phyloP scores from a whole-genome alignment of 2,888 invertebrate species.

The Chouioia cunea region DNA sequence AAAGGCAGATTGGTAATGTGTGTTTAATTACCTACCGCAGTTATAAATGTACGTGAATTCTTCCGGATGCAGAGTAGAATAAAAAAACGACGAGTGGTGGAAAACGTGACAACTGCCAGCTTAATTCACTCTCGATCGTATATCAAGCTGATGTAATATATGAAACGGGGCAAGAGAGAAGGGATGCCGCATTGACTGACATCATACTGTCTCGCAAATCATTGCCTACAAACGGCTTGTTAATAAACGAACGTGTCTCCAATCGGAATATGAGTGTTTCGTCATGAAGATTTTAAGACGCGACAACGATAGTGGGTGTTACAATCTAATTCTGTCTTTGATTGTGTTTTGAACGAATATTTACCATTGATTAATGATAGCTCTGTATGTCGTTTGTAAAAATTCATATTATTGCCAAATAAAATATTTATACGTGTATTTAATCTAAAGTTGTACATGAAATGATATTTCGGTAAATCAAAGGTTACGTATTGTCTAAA shows the following conservation, averaged over 20 bases:
- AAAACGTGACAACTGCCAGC: conserved; percentile 24
- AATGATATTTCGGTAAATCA: no score
- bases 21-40: no score
- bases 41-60: neutral
- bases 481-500: no score
- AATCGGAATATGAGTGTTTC: neutral
- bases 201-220: conserved; percentile 4
- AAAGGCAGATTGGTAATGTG: no score
- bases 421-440: no score
- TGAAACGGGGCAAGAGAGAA: neutral
- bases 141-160: conserved; percentile 29
- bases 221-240: conserved; percentile 35
- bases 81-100: neutral
- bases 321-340: neutral
- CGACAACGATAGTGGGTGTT: no score
- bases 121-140: conserved; percentile 35
- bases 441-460: no score
- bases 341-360: neutral
- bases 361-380: neutral
- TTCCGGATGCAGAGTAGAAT: neutral
- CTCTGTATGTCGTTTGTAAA: neutral
- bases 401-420: no score
- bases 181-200: conserved; percentile 18
- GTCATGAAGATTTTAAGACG: neutral
- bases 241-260: conserved; percentile 15